Base-by-base conservation (phyloP, 2,113 vertebrate genomes). In the Casuarius casuarius region DNA sequence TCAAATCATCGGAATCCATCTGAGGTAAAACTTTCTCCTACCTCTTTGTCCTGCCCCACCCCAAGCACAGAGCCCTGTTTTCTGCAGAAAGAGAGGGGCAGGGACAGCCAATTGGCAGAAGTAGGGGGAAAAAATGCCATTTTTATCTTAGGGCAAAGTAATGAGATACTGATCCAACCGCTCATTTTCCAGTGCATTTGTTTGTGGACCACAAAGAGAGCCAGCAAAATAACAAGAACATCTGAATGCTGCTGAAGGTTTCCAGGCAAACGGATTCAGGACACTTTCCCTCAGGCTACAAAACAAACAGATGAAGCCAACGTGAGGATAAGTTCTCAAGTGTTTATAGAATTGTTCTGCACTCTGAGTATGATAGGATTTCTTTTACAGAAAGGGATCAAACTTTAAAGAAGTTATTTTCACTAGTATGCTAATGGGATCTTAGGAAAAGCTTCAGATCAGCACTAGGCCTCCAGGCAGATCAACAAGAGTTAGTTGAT, bases 1-100 rank as follows among this genome's bases (percentile, higher is more conserved):
- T 96, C 76, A 73, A 95, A 77, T 90, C 92, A 93, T 89, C 88
- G 95, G 97, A 98, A 97, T 97, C 87, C 79, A 77, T 94, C 84
- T 70, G 59, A 92, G 21, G 66, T 59, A 25, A 93, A 89, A 87
- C 65, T 82, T 85, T 86, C 89, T 96, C 46, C 72, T 44, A 67
- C 74, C 79, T 87, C n/a, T 51, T 85, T 26, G 31, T 81, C 58
- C 81, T 66, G 91, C 56, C 48, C 25, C 72, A 22, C 11, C 12
- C 52, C 54, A 84, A 62, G 48, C 81, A 77, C 1, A 21, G 52
- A 95, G 74, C 58, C 71, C 78, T 76, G 26, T 79, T 84, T 91
- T 94, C 71, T 80, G 52, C 89, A 90, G 94, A 68, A 77, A 71
- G 48, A 76, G 28, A 82, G 12, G 54, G 82, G n/a, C 73, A 92